A percentile compares a stretch with the other conserved stretches of the same genome.
Evolutionary conservation across 2,113 vertebrate genomes (phyloP).

Genomic region (Chaetorhynchus papuensis): DNA sequence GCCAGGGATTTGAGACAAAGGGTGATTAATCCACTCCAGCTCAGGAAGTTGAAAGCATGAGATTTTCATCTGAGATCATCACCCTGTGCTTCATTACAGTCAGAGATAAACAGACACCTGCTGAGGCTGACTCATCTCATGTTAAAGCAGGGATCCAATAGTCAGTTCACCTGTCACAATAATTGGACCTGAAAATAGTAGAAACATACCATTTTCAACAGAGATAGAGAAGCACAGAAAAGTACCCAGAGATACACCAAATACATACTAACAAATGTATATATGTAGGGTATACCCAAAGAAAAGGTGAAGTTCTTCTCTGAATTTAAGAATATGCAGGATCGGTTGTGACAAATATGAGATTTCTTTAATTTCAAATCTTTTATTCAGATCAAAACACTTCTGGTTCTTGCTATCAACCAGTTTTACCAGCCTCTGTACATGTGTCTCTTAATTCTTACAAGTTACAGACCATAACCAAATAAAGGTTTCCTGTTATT

Average conservation of each 20-base stretch:
- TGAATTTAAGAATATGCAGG: neutral
- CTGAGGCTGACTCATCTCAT: constrained; percentile 42
- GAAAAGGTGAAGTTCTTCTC: neutral
- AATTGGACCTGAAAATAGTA: neutral
- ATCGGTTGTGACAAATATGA: neutral
- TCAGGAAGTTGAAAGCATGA: constrained; percentile 4
- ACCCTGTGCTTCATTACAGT: neutral
- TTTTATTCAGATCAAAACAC: neutral
- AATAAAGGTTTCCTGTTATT: neutral
- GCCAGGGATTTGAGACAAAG: neutral
- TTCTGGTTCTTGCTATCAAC: neutral
- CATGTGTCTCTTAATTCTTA: neutral
- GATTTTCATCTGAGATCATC: constrained; percentile 22
- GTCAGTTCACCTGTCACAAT: neutral
- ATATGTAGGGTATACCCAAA: neutral
- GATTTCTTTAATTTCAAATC: neutral
- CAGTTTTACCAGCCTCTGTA: neutral
- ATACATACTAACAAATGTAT: neutral
- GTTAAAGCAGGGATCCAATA: neutral
- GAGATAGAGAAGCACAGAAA: neutral
- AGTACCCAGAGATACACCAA: neutral
- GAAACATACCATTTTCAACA: neutral
- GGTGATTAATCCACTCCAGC: neutral
- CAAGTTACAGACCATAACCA: neutral
- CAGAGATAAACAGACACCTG: constrained; percentile 37